Percentiles rank a stretch among this genome's conserved stretches.
Evolutionary conservation across 2,888 invertebrate species (phyloP).

Genomic region (Hermodice carunculata): DNA sequence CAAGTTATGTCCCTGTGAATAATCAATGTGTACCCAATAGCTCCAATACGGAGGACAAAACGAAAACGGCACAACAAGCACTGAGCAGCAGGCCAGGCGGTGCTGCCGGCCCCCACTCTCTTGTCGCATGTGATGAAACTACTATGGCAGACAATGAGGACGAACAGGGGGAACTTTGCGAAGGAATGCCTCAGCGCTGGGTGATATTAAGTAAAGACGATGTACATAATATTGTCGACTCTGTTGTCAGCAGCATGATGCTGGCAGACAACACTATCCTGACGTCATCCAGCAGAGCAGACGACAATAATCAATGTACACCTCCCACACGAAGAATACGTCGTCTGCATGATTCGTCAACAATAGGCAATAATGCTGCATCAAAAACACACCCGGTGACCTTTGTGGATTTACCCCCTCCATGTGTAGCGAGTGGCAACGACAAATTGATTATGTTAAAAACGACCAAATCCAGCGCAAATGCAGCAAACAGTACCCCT

Average conservation of each 20-base stretch:
- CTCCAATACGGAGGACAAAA: background rate
- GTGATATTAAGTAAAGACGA: conserved; percentile 22
- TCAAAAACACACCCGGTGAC: no score
- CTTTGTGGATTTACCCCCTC: no score
- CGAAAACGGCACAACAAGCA: background rate
- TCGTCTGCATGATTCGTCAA: no score
- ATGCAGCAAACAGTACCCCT: no score
- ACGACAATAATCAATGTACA: no score
- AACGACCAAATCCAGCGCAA: no score
- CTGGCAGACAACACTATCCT: background rate
- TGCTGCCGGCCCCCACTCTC: conserved; percentile 1
- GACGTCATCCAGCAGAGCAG: background rate
- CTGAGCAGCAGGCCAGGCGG: background rate
- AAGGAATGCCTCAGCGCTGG: conserved; percentile 17
- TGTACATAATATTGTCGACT: conserved; percentile 24
- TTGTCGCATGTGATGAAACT: background rate
- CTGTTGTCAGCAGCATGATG: conserved; percentile 23
- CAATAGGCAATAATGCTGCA: no score
- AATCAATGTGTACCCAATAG: background rate
- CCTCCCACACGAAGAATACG: background rate
- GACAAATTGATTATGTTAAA: no score
- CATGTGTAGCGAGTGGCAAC: no score
- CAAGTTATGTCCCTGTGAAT: background rate
- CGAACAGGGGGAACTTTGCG: no score
- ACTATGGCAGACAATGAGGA: no score